Conservation (phyloP, 2,797 vertebrate species). For the Phaenicophaeus curvirostris region DNA sequence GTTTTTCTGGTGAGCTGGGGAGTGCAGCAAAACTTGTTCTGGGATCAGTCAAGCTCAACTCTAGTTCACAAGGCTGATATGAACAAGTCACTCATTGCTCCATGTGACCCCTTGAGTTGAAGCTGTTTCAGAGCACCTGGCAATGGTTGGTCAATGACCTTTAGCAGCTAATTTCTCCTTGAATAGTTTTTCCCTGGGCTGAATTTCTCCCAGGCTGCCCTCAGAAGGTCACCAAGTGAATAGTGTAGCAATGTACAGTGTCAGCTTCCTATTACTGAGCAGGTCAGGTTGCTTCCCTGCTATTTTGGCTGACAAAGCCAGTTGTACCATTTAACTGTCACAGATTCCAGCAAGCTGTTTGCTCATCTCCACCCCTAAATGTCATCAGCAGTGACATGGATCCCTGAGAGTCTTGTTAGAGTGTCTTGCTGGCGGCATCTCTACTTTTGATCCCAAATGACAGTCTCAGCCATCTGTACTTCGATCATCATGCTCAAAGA, state of each 20-base stretch:
- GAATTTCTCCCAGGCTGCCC: neutral
- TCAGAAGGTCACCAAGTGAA: neutral
- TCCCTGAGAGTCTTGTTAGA: slow-evolving; percentile 54
- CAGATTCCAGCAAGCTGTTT: neutral
- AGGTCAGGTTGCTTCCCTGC: neutral
- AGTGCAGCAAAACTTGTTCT: neutral
- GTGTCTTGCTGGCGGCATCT: neutral
- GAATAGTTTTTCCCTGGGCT: neutral
- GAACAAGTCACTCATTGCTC: neutral
- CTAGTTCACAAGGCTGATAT: neutral
- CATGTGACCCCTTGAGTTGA: neutral
- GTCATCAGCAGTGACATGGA: slow-evolving; percentile 28
- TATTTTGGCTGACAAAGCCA: neutral
- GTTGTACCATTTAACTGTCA: neutral
- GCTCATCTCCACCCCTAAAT: slow-evolving; percentile 18
- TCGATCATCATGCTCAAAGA: neutral
- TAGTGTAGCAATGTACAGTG: neutral
- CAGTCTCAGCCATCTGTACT: slow-evolving; percentile 32
- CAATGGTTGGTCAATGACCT: neutral
- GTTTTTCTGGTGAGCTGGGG: neutral
- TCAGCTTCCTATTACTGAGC: neutral
- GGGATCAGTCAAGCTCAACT: neutral
- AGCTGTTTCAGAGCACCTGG: neutral
- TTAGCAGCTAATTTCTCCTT: neutral
- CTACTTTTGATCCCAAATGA: slow-evolving; percentile 7